These are phyloP conservation scores for Neodontobutis hainanensis DNA, from an alignment of 2,113 vertebrate species.

Conservation along the genomic window DNA sequence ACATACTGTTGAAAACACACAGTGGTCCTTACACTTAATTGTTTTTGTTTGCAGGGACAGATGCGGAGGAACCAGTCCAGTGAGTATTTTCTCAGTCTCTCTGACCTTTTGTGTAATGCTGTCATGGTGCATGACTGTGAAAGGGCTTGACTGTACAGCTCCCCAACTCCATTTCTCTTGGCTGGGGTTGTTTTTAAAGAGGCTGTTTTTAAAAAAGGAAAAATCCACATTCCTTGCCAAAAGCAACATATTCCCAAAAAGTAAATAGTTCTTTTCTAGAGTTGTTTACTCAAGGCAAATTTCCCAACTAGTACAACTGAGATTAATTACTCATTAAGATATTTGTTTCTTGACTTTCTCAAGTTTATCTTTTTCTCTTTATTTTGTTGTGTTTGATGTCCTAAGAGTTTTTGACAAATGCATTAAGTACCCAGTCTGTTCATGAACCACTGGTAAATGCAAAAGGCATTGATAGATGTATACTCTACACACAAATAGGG, in stretches of 20 bases:
- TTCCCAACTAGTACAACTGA: constrained; percentile 50
- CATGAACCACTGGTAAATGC: constrained; percentile 12
- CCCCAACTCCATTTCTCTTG: constrained; percentile 61
- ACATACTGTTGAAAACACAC: neutral
- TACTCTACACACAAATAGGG: constrained; percentile 71
- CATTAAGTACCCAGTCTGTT: constrained; percentile 7
- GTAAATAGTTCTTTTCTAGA: constrained; percentile 55
- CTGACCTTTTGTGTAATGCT: constrained; percentile 36
- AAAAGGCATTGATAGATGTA: constrained; percentile 57
- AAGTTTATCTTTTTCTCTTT: constrained; percentile 55
- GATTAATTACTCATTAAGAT: constrained; percentile 69
- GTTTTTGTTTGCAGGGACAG: constrained; percentile 84
- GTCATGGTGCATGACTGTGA: constrained; percentile 36
- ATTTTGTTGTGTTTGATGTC: constrained; percentile 4
- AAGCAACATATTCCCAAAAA: constrained; percentile 63
- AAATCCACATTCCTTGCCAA: constrained; percentile 58
- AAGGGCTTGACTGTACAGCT: constrained; percentile 36
- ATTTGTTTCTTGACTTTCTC: constrained; percentile 67
- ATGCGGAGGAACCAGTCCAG: constrained; percentile 93
- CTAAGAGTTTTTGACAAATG: constrained; percentile 2
- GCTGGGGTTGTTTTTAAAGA: constrained; percentile 59
- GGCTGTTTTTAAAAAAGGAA: constrained; percentile 54
- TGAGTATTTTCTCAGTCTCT: constrained; percentile 82
- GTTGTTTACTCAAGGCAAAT: constrained; percentile 40
- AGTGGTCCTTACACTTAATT: constrained; percentile 25